Percentiles rank a stretch among this genome's conserved stretches.
Evolutionary conservation across 2,113 vertebrate species (phyloP).

Genomic region (Callorhinus ursinus): DNA sequence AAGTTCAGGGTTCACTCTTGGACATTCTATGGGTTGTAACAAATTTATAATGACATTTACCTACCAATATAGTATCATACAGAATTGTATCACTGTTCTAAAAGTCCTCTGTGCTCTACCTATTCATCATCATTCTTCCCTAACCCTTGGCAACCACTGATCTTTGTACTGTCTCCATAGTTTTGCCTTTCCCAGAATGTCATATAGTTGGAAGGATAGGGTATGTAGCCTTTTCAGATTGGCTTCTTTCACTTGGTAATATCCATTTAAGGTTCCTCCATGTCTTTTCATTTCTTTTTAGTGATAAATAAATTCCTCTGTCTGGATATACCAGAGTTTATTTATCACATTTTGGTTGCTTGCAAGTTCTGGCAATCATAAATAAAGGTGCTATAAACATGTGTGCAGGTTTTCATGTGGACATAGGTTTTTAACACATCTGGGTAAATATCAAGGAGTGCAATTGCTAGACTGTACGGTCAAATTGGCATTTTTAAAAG

Average conservation of each 20-base stretch:
- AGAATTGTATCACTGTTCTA: neutral
- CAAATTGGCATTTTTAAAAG: constrained; percentile 25
- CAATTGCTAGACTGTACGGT: neutral
- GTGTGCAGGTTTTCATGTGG: neutral
- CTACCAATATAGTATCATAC: neutral
- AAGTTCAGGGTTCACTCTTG: neutral
- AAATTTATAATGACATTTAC: neutral
- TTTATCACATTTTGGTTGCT: neutral
- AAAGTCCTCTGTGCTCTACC: neutral
- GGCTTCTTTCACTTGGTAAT: neutral
- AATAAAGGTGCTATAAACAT: constrained; percentile 31
- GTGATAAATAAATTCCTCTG: neutral
- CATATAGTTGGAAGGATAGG: neutral
- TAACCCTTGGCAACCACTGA: neutral
- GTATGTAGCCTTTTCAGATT: neutral
- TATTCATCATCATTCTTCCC: neutral
- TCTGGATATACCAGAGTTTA: neutral
- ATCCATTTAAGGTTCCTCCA: neutral
- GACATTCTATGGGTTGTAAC: neutral
- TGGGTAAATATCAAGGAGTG: neutral
- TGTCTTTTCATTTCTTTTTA: constrained; percentile 5
- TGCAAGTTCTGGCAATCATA: constrained; percentile 30
- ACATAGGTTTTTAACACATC: neutral
- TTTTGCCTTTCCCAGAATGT: constrained; percentile 44
- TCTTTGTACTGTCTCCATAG: constrained; percentile 12